These are phyloP conservation scores for Sebastes kiyomatsui DNA, from an alignment of 2,797 vertebrate genomes.

Conservation along the genomic window DNA sequence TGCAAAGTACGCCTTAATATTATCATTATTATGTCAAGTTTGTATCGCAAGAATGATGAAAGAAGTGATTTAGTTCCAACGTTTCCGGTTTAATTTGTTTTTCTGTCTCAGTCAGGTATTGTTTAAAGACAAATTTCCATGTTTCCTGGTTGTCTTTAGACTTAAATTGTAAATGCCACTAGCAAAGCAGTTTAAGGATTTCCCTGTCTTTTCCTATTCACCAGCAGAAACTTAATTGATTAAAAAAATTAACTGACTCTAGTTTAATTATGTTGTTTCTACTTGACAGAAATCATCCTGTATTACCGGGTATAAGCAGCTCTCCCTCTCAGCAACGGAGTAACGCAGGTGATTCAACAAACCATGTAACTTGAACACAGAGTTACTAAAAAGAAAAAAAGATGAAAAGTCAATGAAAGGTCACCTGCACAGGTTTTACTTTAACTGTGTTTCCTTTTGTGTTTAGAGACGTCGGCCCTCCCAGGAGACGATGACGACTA, in stretches of 20 bases:
- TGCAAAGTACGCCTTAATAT: background rate
- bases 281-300: constrained; percentile 69
- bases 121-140: background rate
- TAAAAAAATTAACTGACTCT: background rate
- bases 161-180: background rate
- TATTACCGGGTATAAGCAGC: background rate
- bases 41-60: background rate
- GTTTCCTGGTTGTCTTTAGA: background rate
- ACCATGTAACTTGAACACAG: accelerated
- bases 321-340: constrained; percentile 22
- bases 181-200: background rate
- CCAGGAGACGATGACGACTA: constrained; percentile 67
- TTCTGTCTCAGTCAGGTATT: background rate
- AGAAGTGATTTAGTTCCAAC: background rate
- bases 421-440: background rate
- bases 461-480: constrained; percentile 16
- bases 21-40: background rate
- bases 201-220: background rate
- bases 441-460: background rate
- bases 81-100: constrained; percentile 1
- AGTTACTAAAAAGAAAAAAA: too few relatives aligned
- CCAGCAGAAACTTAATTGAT: background rate
- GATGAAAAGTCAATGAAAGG: background rate
- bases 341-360: constrained; percentile 69
- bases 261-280: constrained; percentile 25